These are phyloP conservation scores for Megaustenia siamemsis DNA, from an alignment of 2,888 invertebrate species.

Conservation along the genomic window DNA sequence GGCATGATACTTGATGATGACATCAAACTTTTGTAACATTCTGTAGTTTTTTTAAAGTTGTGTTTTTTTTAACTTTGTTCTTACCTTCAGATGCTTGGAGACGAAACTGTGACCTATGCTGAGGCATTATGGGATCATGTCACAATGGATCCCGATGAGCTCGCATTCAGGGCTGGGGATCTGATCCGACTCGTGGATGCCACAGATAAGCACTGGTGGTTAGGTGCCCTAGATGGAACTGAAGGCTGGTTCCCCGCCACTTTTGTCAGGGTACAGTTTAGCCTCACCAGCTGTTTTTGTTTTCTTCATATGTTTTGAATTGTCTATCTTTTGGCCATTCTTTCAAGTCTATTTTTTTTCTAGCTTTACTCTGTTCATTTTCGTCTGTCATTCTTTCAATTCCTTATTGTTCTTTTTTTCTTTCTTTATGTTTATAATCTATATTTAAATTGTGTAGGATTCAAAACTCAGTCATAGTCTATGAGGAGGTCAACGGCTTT, in stretches of 20 bases:
- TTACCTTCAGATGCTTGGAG: slow-evolving; percentile 67
- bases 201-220: slow-evolving; percentile 89
- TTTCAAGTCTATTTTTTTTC: no score
- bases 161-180: slow-evolving; percentile 87
- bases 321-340: no score
- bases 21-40: neutral
- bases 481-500: no score
- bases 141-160: slow-evolving; percentile 87
- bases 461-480: no score
- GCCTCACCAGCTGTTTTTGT: no score
- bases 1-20: no score
- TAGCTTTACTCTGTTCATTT: no score
- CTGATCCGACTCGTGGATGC: slow-evolving; percentile 86
- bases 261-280: slow-evolving; percentile 89
- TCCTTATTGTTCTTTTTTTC: no score
- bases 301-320: no score
- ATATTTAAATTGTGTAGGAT: no score
- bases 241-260: slow-evolving; percentile 92
- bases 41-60: neutral
- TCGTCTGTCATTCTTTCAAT: no score
- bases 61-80: neutral
- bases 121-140: slow-evolving; percentile 89
- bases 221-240: slow-evolving; percentile 83
- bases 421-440: no score
- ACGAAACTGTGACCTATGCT: slow-evolving; percentile 80